phyloP scores from a whole-genome alignment of 2,797 vertebrate species.

The Ambastaia sidthimunki region DNA sequence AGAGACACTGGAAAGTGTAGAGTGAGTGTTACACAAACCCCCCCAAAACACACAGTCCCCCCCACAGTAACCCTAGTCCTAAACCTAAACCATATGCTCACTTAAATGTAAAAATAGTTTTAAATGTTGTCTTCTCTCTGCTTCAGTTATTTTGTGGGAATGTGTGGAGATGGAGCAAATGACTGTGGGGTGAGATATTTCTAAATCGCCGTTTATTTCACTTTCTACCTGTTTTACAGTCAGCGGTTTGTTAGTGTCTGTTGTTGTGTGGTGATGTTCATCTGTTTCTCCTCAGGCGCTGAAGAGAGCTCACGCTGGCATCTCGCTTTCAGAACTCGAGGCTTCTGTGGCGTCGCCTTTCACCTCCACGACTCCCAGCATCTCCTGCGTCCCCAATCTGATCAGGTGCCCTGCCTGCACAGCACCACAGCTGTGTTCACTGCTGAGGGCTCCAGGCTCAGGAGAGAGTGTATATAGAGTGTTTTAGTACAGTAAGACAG shows the following conservation, averaged over 20 bases:
- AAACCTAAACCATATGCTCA: no score
- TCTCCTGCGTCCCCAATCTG: slow-evolving; percentile 95
- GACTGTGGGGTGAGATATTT: slow-evolving; percentile 90
- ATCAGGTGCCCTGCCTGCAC: slow-evolving; percentile 85
- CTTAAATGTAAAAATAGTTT: no score
- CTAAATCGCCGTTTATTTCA: background rate
- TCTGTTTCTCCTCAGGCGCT: slow-evolving; percentile 79
- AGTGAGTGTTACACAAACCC: slow-evolving; percentile 83
- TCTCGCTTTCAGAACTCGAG: slow-evolving; percentile 96
- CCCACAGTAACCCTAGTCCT: no score
- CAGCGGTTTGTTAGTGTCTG: no score
- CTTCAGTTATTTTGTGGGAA: slow-evolving; percentile 94
- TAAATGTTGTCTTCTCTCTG: background rate
- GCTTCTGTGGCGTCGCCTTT: slow-evolving; percentile 98
- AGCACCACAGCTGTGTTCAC: background rate
- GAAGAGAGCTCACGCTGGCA: slow-evolving; percentile 94
- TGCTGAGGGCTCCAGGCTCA: no score
- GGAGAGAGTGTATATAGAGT: no score
- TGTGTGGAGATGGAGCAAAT: slow-evolving; percentile 98
- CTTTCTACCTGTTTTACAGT: background rate
- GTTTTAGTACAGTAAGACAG: no score
- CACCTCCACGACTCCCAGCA: slow-evolving; percentile 94
- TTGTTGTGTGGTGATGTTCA: background rate
- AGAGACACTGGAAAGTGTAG: slow-evolving; percentile 93
- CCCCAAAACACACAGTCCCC: background rate